Conservation (phyloP, 2,888 invertebrate species). For the Pseudococcus jackbeardsleyi region DNA sequence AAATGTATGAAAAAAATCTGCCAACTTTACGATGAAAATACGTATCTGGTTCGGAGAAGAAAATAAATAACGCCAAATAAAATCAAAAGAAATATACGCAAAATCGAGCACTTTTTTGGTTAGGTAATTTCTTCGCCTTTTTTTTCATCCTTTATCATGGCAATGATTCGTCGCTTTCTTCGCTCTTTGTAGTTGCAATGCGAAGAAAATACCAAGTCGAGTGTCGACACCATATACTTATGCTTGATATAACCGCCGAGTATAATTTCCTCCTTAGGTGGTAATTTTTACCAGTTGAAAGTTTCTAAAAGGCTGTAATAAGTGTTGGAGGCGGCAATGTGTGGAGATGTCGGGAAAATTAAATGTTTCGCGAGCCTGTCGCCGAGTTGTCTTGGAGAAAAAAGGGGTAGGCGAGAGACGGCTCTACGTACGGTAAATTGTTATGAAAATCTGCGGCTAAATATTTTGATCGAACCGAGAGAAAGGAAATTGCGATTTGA, state of each 20-base stretch:
- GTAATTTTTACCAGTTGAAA: neutral
- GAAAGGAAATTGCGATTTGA: slow-evolving; percentile 42
- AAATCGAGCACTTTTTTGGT: neutral
- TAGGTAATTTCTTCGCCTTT: neutral
- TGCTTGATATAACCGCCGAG: too few species aligned
- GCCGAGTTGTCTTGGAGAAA: neutral
- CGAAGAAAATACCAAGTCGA: too few species aligned
- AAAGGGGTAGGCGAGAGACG: neutral
- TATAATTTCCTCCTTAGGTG: neutral
- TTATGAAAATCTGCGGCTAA: slow-evolving; percentile 38
- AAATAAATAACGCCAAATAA: slow-evolving; percentile 6
- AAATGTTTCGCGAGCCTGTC: neutral
- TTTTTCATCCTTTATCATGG: neutral
- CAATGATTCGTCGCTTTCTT: neutral
- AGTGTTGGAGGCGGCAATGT: neutral
- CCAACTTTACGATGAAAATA: neutral
- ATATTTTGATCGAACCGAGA: slow-evolving; percentile 27
- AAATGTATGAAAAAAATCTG: neutral
- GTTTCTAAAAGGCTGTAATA: neutral
- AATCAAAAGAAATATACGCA: slow-evolving; percentile 4
- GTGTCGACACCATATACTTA: too few species aligned
- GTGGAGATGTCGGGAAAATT: neutral
- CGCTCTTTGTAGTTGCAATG: too few species aligned
- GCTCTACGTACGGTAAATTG: neutral
- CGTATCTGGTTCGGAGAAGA: neutral